Evolutionary conservation across 1,140 invertebrate species (phyloP).

Genomic region (Coelopa frigida): DNA sequence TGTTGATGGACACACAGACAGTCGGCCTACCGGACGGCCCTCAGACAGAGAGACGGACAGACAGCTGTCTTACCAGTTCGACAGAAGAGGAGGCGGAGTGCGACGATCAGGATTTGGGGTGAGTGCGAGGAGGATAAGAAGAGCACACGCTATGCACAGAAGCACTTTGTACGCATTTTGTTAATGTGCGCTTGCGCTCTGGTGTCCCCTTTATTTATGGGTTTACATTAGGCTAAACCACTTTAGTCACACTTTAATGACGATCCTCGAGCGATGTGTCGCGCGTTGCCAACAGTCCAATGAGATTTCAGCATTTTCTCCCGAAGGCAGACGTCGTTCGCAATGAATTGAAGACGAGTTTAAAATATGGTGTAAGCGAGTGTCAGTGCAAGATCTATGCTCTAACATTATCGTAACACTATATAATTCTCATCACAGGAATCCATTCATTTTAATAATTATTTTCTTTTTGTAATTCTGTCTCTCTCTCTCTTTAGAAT

Average conservation of each 20-base stretch:
- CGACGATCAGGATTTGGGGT: background rate
- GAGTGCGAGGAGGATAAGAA: background rate
- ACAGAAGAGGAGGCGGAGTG: background rate
- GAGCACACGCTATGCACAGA: constrained; percentile 21
- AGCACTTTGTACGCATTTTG: constrained; percentile 43
- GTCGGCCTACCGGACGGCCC: background rate
- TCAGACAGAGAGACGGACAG: background rate
- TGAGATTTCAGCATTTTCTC: no score
- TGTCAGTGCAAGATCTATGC: no score
- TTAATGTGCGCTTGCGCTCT: constrained; percentile 28
- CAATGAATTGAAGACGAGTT: no score
- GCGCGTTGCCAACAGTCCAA: constrained; percentile 1
- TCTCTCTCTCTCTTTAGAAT: no score
- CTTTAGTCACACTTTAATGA: constrained; percentile 44
- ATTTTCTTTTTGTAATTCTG: no score
- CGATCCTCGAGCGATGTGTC: background rate
- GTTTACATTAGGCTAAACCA: constrained; percentile 45
- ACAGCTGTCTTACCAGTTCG: background rate
- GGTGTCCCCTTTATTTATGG: constrained; percentile 33
- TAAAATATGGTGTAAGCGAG: no score
- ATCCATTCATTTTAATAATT: no score
- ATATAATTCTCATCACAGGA: no score
- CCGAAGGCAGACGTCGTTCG: no score
- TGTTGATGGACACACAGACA: constrained; percentile 11
- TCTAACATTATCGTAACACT: no score